Base-by-base conservation (phyloP, 2,888 invertebrate genomes). In the Drosophila leonis region DNA sequence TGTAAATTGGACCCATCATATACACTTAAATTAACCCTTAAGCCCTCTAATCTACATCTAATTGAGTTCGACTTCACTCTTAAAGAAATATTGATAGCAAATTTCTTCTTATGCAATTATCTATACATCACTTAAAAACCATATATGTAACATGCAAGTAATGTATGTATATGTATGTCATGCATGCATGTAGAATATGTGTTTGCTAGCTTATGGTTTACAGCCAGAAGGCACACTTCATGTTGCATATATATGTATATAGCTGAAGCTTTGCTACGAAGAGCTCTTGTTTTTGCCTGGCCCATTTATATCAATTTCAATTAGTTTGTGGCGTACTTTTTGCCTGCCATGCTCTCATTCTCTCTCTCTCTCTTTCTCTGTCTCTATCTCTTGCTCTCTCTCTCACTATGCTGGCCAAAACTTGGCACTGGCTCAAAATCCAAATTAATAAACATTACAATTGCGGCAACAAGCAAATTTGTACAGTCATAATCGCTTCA, bases 191-290 rank as follows among this genome's bases (percentile, higher is more conserved):
- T 31, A 20, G 3, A 20, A 33, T 42, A 18, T 51, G 20, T 33
- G 31, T 13, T 18, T 33, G 48, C 59, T 41, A 49, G 72, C 60
- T 77, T 71, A 44, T 60, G 51, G 56, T 39, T 24, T 13, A 15
- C 37, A 60, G 49, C 79, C 79, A 35, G 67, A 79, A 51, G 73
- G 57, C 61, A 31, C 18, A 96, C 93, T 65, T 95, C 95, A 27
- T 46, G 49, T 44, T 46, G 35, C 41, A 20, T n/a, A 60, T 49
- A 24, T 10, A n/a, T 13, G 18, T 10, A n/a, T 13, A 56, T 54
- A 18, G 7, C 46, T 49, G 37, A 31, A 13, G 20, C 29, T 54
- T 49, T 20, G 24, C 18, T 39, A 49, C 49, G n/a, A n/a, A 35
- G 24, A 41, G 51, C 44, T 24, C 62, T 60, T 65, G 46, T 65